Evolutionary conservation across 2,888 invertebrate genomes (phyloP), one percentile per base, ranked within the genome.

Genomic region (Tromatobia lineatoria): DNA sequence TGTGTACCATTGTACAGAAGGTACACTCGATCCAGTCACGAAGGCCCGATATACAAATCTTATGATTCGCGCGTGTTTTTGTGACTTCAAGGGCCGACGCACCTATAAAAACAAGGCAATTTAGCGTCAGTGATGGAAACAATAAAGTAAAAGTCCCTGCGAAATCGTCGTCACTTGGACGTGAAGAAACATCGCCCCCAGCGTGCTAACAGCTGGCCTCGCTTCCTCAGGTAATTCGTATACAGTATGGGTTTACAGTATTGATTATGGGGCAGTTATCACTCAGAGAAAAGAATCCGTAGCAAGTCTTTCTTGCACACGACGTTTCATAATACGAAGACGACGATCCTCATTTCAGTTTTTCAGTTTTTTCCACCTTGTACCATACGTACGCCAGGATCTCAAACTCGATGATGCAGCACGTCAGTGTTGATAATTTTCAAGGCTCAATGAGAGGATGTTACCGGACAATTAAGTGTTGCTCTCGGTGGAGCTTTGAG

Each of bases 401-500:
- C 10, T 69, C 20, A 23, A 20, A 3, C n/a, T 11, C 50, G 52
- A 61, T 29, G 18, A 59, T 20, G 57, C 57, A 23, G 34, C 64
- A 54, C 66, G 42, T 66, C 45, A 29, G 20, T 47, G 71, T 18
- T 50, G 66, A 71, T 38, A 71, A 76, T 59, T 25, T 80, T 64
- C 29, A 59, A 50, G 8, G 23, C 38, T 29, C 20, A 45, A 25
- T 23, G 18, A 15, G 64, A 57, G 20, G 4, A 61, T 13, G 29
- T 34, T 15, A n/a, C 47, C 54, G 29, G 8, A 45, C 20, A 38
- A 79, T 82, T 79, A 85, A 76, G 82, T 85, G 87, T 89, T 93
- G 82, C 90, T 93, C 77, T 94, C 93, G 54, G 87, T 88, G 25
- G 92, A 92, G 77, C 89, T 89, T 80, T 94, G 94, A 45, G 92